Evolutionary conservation across 2,113 vertebrate genomes (phyloP).

Genomic region (Sylvietta virens): DNA sequence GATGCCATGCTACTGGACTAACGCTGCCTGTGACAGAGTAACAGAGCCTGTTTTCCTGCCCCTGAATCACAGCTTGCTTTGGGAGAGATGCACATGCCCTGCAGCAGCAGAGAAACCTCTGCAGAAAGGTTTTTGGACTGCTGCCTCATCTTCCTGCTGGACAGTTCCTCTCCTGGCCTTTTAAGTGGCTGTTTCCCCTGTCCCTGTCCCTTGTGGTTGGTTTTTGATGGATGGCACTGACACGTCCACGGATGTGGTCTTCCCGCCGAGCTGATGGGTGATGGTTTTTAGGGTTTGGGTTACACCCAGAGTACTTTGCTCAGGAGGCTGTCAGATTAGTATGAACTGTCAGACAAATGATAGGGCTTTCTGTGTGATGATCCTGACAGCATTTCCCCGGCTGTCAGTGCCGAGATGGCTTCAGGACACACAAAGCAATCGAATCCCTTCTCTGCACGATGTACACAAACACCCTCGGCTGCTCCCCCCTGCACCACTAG

Average conservation of each 20-base stretch:
- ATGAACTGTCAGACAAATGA: background rate
- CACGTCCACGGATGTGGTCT: rapidly evolving
- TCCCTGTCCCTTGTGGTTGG: background rate
- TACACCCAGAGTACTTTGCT: background rate
- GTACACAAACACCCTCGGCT: background rate
- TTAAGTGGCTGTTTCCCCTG: background rate
- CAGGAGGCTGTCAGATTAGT: background rate
- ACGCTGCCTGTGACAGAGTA: background rate
- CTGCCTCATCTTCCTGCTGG: background rate
- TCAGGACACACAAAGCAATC: background rate
- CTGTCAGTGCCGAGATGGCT: background rate
- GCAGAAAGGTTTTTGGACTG: background rate
- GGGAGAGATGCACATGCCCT: background rate
- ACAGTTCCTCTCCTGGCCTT: background rate
- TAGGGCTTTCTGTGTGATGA: background rate
- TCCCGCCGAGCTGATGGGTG: background rate
- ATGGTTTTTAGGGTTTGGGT: background rate
- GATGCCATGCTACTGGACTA: background rate
- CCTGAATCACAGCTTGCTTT: background rate
- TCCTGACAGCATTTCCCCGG: background rate
- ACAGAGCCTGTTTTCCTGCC: background rate
- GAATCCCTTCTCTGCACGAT: background rate
- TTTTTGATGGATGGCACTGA: background rate
- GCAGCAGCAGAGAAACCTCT: background rate
- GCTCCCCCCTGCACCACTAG: background rate